A percentile compares a stretch with the other conserved stretches of the same genome.
Conservation (phyloP, 2,888 invertebrate species). For the Thera obeliscata region DNA sequence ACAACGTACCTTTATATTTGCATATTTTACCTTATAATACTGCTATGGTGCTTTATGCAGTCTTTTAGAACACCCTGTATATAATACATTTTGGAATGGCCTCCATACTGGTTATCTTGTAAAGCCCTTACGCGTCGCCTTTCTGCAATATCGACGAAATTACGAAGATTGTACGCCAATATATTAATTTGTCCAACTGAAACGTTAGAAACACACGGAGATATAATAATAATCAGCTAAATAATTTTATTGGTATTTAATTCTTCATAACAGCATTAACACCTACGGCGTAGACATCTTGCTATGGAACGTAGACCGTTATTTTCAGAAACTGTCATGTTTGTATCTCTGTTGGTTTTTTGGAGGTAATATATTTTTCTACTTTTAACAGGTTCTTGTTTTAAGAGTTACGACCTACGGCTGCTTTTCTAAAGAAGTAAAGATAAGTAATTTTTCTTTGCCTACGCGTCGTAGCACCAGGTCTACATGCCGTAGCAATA, state of each 20-base stretch:
- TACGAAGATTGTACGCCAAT: constrained; percentile 72
- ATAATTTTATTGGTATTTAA: background rate
- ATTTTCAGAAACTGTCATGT: too few relatives aligned
- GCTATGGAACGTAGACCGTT: too few relatives aligned
- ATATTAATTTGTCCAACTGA: constrained; percentile 81
- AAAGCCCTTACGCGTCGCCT: constrained; percentile 54
- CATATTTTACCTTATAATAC: constrained; percentile 69
- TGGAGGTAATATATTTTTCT: too few relatives aligned
- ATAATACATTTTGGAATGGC: constrained; percentile 49
- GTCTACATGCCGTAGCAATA: background rate
- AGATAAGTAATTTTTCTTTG: too few relatives aligned
- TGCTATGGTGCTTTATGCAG: constrained; percentile 74
- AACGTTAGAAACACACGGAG: constrained; percentile 37
- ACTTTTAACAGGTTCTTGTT: too few relatives aligned
- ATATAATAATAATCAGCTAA: background rate
- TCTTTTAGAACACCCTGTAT: constrained; percentile 63
- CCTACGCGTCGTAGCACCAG: background rate
- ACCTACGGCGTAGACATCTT: too few relatives aligned
- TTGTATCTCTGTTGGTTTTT: too few relatives aligned
- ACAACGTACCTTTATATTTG: constrained; percentile 11
- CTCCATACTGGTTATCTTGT: constrained; percentile 41
- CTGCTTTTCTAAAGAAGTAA: too few relatives aligned
- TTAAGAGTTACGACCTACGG: too few relatives aligned
- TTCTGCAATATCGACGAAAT: constrained; percentile 66
- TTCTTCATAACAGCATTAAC: too few relatives aligned